A percentile compares a stretch with the other conserved stretches of the same genome.
These are phyloP conservation scores for Ametastegia equiseti DNA, from an alignment of 2,888 invertebrate species.

Conservation along the genomic window DNA sequence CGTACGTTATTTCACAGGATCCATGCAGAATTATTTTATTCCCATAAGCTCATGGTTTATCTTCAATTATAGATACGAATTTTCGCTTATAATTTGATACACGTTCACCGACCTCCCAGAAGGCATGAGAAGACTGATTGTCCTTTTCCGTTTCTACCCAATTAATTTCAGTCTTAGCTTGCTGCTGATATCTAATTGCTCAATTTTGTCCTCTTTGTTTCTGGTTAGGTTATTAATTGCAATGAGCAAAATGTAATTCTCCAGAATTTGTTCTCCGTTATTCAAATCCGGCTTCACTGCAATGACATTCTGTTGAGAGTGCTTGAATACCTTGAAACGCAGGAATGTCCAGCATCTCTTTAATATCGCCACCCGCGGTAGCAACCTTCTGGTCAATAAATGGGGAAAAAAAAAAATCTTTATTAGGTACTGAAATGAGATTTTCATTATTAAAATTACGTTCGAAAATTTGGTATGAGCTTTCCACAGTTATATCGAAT, in stretches of 20 bases:
- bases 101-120: neutral
- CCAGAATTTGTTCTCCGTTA: neutral
- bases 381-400: constrained; percentile 1
- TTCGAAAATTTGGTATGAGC: neutral
- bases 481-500: neutral
- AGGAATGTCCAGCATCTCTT: constrained; percentile 23
- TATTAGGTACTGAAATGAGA: neutral
- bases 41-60: neutral
- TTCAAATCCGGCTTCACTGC: neutral
- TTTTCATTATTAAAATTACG: neutral
- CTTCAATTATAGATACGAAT: neutral
- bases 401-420: neutral
- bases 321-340: neutral
- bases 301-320: constrained; percentile 30
- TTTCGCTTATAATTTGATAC: neutral
- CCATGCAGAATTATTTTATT: too few relatives aligned
- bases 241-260: neutral
- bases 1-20: too few relatives aligned
- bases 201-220: neutral
- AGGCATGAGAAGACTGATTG: neutral
- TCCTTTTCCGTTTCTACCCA: neutral
- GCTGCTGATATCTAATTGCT: constrained; percentile 1
- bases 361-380: constrained; percentile 4
- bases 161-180: constrained; percentile 1
- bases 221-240: neutral